Evolutionary conservation across 2,888 invertebrate genomes (phyloP).

Genomic region (Isoperla grammatica): DNA sequence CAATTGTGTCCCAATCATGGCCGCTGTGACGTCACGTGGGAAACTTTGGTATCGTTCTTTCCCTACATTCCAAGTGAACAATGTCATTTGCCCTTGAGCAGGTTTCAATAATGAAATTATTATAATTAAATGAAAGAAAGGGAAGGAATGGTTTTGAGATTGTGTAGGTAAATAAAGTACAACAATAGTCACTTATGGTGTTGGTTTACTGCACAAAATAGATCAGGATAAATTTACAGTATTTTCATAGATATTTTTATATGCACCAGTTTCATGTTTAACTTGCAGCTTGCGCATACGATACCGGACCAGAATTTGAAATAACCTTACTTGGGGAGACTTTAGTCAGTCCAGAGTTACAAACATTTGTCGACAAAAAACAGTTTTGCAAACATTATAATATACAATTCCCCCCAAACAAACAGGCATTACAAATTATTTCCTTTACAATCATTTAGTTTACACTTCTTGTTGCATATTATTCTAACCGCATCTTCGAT

Average conservation of each 20-base stretch:
- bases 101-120: too few relatives aligned
- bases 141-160: too few relatives aligned
- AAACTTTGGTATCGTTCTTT: too few relatives aligned
- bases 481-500: not conserved
- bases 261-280: slow-evolving; percentile 17
- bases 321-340: not conserved
- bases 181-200: slow-evolving; percentile 25
- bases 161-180: slow-evolving; percentile 10
- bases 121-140: too few relatives aligned
- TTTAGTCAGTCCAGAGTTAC: slow-evolving; percentile 1
- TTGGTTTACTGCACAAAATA: slow-evolving; percentile 33
- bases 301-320: not conserved
- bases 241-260: slow-evolving; percentile 9
- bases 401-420: not conserved
- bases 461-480: not conserved
- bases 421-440: not conserved
- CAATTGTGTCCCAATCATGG: too few relatives aligned
- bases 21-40: too few relatives aligned
- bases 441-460: not conserved
- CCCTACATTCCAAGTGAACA: too few relatives aligned
- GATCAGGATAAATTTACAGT: slow-evolving; percentile 25
- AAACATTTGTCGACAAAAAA: slow-evolving; percentile 3
- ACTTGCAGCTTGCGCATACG: slow-evolving; percentile 15
- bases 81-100: too few relatives aligned
- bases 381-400: slow-evolving; percentile 4